Base-by-base conservation (phyloP, 2,113 vertebrate genomes). In the Xiphias gladius region DNA sequence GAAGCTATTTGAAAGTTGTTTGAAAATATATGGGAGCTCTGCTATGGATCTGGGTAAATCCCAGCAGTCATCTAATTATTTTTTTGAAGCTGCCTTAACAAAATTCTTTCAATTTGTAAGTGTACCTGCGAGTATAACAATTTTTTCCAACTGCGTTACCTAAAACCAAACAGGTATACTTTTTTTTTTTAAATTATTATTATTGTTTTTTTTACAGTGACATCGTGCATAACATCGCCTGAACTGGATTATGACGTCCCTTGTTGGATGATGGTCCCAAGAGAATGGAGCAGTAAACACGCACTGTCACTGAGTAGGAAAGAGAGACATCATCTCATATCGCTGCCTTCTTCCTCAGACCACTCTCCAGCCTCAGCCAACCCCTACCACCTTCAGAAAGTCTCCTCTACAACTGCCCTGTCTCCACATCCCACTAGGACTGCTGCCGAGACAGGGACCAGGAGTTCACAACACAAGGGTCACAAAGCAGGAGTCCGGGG, bases 141-240 rank as follows among this genome's bases (percentile, higher is more conserved):
- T 19, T 63, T 20, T 48, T 70, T 59, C 9, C 14, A 20, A 30
- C 39, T 61, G 52, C 7, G 22, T 68, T 46, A 12, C 6, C 30
- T 71, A 28, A 3, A 76, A 28, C 80, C 43, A 84, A 71, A 63
- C 28, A 28, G 1, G 14, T 71, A 8, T 81, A 10, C 1, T 63
- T 63, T 37, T 28, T 93, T 35, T 93, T 93, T 93, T n/a, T n/a
- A n/a, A n/a, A n/a, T n/a, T n/a, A n/a, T n/a, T n/a, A n/a, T n/a
- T n/a, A n/a, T 87, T 72, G 61, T 39, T 48, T 92, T 28, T 93
- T 93, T 93, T 86, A 81, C 84, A 96, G 94, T 86, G 94, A 89
- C 92, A 91, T 92, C 91, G 28, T 70, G 55, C 19, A n/a, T 61
- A 76, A 76, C 77, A 89, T 86, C 94, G 94, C 88, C 93, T 90